Conservation (phyloP, 2,113 vertebrate genomes). For the Nerophis lumbriciformis region DNA sequence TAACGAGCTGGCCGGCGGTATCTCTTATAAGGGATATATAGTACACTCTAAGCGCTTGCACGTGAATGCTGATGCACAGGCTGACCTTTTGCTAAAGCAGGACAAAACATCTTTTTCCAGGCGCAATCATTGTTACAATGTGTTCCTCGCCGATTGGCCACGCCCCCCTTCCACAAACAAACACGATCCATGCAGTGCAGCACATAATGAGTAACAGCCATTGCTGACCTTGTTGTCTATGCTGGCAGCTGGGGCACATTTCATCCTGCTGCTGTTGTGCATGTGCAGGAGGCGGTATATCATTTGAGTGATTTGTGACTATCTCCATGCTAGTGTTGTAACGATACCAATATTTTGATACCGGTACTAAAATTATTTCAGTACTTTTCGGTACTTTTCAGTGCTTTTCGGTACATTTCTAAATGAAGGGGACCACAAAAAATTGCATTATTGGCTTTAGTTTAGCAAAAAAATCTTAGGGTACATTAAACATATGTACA, state of each 20-base stretch:
- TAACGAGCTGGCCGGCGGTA: conserved; percentile 38
- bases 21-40: background rate
- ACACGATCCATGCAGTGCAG: background rate
- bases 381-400: too few relatives aligned
- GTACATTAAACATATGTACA: too few relatives aligned
- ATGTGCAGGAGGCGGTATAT: background rate
- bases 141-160: background rate
- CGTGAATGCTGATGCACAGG: conserved; percentile 51
- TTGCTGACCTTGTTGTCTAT: background rate
- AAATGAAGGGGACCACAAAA: too few relatives aligned
- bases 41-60: conserved; percentile 12
- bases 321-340: background rate
- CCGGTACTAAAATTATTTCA: too few relatives aligned
- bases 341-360: background rate
- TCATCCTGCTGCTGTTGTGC: background rate
- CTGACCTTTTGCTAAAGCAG: conserved; percentile 51
- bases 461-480: too few relatives aligned
- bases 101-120: conserved; percentile 19
- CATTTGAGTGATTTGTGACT: background rate
- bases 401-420: too few relatives aligned
- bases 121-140: background rate
- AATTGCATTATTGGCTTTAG: too few relatives aligned
- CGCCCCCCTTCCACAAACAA: background rate
- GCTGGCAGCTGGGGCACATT: conserved; percentile 1
- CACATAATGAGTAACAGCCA: conserved; percentile 2